Base-by-base conservation (phyloP, 2,888 invertebrate species). In the Drosophila vallismaia region DNA sequence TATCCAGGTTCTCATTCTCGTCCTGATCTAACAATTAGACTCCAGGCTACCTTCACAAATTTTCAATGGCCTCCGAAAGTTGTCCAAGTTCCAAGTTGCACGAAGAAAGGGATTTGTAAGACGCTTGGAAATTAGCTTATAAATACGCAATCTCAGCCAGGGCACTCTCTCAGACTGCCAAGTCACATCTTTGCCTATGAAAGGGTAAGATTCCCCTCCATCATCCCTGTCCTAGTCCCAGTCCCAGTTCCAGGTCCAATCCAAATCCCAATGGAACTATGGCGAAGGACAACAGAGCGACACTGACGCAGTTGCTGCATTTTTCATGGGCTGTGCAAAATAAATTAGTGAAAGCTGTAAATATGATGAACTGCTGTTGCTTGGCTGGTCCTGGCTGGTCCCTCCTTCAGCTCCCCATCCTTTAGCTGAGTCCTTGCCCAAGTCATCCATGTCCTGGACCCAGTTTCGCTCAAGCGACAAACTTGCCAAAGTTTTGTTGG, bases 321-420 rank as follows among this genome's bases (percentile, higher is more conserved):
- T 83, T 82, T 86, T 82, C 75, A 86, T 82, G 84, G 74, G 77
- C 71, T 75, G 56, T 74, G 78, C 77, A 83, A 76, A 86, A 81
- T 83, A 82, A 80, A 60, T 83, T 80, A 86, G 84, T 78, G 77
- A 60, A 82, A 77, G 84, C 81, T 80, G 74, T 74, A 86, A 82
- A 86, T 82, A 84, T 82, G 84, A 82, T 86, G 82, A 86, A 86
- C 84, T 62, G 64, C 74, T 63, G 64, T 12, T 51, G 50, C 36
- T 52, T 44, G 38, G 9, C n/a, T 42, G 31, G 14, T 45, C 48
- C 24, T 50, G 33, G 36, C 36, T 51, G 24, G 44, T 49, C 36
- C 40, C 49, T 33, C 28, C 4, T n/a, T 24, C 33, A 14, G 6
- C 9, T 9, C 5, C 31, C 31, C 7, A 9, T n/a, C 2, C 10